Evolutionary conservation across 2,797 vertebrate species (phyloP).

Genomic region (Silurus lanzhouensis): DNA sequence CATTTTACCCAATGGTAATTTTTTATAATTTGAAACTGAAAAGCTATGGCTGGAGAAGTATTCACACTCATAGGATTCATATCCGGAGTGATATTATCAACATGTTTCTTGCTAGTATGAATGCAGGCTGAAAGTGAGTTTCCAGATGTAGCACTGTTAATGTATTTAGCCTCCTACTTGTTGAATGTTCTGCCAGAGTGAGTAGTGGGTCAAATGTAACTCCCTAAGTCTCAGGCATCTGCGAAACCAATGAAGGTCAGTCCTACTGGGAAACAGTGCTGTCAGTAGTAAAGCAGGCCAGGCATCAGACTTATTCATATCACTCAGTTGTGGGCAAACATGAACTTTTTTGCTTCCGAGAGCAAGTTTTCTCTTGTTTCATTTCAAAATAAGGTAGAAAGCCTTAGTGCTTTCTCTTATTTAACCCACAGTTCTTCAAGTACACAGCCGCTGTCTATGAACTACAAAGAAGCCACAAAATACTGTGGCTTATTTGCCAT

Average conservation of each 20-base stretch:
- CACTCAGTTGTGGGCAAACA: background rate
- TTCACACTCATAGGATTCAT: background rate
- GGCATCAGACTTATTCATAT: conserved; percentile 7
- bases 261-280: conserved; percentile 13
- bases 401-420: conserved; percentile 10
- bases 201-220: conserved; percentile 28
- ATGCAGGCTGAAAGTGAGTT: conserved; percentile 14
- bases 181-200: conserved; percentile 25
- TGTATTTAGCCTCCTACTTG: conserved; percentile 35
- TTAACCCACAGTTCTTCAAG: conserved; percentile 17
- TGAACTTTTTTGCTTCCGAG: background rate
- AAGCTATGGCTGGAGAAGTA: background rate
- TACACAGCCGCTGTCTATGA: conserved; percentile 47
- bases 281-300: conserved; percentile 19
- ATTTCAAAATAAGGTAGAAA: conserved; percentile 15
- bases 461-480: conserved; percentile 57
- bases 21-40: too few relatives aligned
- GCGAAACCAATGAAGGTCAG: conserved; percentile 44
- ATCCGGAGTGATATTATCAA: background rate
- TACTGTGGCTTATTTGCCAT: conserved; percentile 61
- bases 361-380: conserved; percentile 34
- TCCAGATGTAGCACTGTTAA: conserved; percentile 43
- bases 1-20: background rate
- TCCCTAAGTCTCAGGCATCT: conserved; percentile 40
- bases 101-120: background rate